Base-by-base conservation (phyloP, 2,797 vertebrate genomes). In the Micropoecilia bifurca region DNA sequence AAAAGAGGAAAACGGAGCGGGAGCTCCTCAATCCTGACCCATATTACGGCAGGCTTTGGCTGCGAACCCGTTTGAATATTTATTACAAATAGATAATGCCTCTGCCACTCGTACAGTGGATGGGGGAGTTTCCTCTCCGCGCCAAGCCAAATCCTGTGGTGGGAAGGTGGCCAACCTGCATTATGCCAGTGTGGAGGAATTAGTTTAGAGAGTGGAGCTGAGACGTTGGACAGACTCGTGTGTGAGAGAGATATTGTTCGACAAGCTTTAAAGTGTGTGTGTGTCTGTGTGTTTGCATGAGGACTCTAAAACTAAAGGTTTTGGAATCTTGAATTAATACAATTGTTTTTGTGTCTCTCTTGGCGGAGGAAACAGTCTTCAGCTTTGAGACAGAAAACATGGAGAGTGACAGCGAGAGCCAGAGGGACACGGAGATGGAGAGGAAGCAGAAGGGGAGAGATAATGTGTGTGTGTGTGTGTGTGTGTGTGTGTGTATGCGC, bases 71-170 rank as follows among this genome's bases (percentile, higher is more conserved):
- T 86, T 91, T 93, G 92, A 94, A 93, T 96, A 96, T 96, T 96
- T 96, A 95, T 95, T 94, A 95, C 94, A 95, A 91, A 94, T 93
- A 95, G 93, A 93, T 96, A 93, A 96, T 94, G 91, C 91, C 92
- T 89, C 78, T 36, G 78, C 85, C 87, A 91, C 91, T 91, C 85
- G 89, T 93, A 90, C 90, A 92, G 93, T 92, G 92, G 93, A 87
- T 88, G 88, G 87, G 91, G 91, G 92, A 84, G 84, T 89, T 90
- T 90, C 93, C 91, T 89, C 89, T 82, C 85, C 4, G 78, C 77
- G 85, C 89, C 86, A 92, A 94, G 90, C 89, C 95, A 96, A 96
- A 96, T 96, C 95, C 94, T 85, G 85, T 47, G 87, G 93, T 95
- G 95, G 96, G 95, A 96, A 83, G 92, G 89, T 92, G 92, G 95